Evolutionary conservation across 1,140 invertebrate species (phyloP), one percentile per base, ranked within the genome.

Genomic region (Aphaenogaster ashmeadi): DNA sequence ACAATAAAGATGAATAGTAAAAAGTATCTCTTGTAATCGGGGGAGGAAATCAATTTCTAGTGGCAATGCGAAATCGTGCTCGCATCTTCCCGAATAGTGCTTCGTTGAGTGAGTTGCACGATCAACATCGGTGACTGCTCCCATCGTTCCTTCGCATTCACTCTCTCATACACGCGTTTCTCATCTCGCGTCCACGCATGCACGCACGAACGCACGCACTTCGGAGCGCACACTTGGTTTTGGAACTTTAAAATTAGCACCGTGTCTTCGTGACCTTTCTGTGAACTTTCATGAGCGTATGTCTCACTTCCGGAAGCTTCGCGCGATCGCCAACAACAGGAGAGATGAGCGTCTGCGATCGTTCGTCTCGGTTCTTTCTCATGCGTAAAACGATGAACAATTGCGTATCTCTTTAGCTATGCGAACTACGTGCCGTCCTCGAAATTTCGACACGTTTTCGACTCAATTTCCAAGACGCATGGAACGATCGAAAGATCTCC

Each of bases 241-340:
- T 93, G 93, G 93, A 94, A 94, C 94, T 94, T 94, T 94, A 86
- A 90, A 27, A 92, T 91, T 95, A 95, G 94, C 94, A 95, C 94
- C 94, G 94, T 94, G 92, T 94, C 92, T 92, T 86, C 74, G 56
- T 85, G 85, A 64, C 81, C 84, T 27, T 27, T 27, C 27, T 91
- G 78, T 66, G 13, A 69, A 83, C 71, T 90, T 88, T 87, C 83
- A 41, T 72, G 85, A 89, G 80, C 56, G 50, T 88, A 85, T 71
- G 38, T 91, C 66, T 18, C 66, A 74, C n/a, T 54, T 77, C 27
- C 33, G 72, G 72, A 78, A 90, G 83, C 56, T 77, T 81, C 54
- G 50, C 64, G 36, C 60, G 66, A 87, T 83, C 64, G 52, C 69
- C 56, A 33, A 56, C 47, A 77, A 87, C 47, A 58, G 66, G 80